Percentiles rank a stretch among this genome's conserved stretches.
phyloP scores from a whole-genome alignment of 2,113 vertebrate genomes.

The Notarius lentiginosus region DNA sequence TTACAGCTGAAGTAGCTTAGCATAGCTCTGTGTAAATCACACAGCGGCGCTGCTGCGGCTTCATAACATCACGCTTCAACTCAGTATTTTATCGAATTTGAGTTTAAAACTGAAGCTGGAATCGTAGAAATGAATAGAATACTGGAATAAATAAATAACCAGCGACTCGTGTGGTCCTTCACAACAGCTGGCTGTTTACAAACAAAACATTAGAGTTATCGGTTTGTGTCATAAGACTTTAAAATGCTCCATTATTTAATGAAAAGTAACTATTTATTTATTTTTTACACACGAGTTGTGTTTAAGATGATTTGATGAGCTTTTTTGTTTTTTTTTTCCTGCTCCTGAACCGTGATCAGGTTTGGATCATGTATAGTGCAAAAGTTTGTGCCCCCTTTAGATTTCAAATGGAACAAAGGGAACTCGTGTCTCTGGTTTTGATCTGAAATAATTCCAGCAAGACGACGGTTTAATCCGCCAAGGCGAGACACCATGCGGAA shows the following conservation, averaged over 20 bases:
- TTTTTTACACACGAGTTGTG: neutral
- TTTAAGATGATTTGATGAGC: neutral
- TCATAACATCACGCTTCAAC: neutral
- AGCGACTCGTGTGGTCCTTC: neutral
- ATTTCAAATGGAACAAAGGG: neutral
- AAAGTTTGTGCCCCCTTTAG: neutral
- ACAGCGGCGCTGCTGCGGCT: neutral
- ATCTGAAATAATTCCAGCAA: neutral
- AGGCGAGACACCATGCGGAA: too few species aligned
- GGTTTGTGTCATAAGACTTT: too few species aligned
- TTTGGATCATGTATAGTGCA: neutral
- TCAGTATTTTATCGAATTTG: neutral
- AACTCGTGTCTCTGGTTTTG: neutral
- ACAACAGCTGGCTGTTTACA: constrained; percentile 4
- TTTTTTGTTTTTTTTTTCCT: neutral
- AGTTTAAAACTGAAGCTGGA: neutral
- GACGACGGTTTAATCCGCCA: neutral
- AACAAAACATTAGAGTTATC: neutral
- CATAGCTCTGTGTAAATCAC: neutral
- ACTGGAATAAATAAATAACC: neutral
- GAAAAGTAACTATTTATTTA: neutral
- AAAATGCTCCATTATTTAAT: neutral
- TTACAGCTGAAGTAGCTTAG: constrained; percentile 6
- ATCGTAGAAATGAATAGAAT: neutral
- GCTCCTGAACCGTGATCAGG: neutral